A percentile compares a stretch with the other conserved stretches of the same genome.
phyloP scores from a whole-genome alignment of 1,140 invertebrate genomes.

The Eurosta solidaginis region DNA sequence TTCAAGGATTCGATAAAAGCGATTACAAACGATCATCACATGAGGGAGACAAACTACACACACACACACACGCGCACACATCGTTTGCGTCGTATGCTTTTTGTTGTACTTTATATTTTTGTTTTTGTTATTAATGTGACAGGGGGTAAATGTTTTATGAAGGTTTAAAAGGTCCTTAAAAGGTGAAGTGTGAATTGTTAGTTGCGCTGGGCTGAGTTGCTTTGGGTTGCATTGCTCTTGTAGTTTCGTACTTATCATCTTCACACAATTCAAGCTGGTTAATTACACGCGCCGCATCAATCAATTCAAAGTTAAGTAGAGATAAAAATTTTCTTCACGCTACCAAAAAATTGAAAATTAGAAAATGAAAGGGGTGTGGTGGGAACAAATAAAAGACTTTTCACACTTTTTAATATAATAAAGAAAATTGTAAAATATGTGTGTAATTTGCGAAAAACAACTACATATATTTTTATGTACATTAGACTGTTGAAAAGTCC shows the following conservation, averaged over 20 bases:
- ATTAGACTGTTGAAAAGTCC: no score
- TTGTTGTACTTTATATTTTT: not conserved
- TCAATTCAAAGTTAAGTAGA: conserved; percentile 24
- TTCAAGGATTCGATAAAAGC: not conserved
- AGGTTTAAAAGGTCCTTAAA: conserved; percentile 21
- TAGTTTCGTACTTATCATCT: conserved; percentile 19
- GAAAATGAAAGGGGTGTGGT: conserved; percentile 15
- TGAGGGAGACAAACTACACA: not conserved
- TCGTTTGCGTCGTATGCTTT: no score
- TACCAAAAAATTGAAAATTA: conserved; percentile 3
- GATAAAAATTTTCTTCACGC: conserved; percentile 9
- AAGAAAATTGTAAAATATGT: not conserved
- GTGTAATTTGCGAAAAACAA: conserved; percentile 22
- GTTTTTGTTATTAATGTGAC: conserved; percentile 4
- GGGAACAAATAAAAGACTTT: not conserved
- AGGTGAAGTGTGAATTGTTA: conserved; percentile 25
- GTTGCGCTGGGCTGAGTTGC: not conserved
- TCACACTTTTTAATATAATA: not conserved
- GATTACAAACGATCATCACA: not conserved
- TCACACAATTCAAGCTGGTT: conserved; percentile 23
- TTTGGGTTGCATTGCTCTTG: not conserved
- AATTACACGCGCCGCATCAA: conserved; percentile 24
- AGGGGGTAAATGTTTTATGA: conserved; percentile 27
- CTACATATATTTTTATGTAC: no score
- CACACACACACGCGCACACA: no score